These are phyloP conservation scores for Hiodon alosoides DNA, from an alignment of 2,113 vertebrate genomes.

Conservation along the genomic window DNA sequence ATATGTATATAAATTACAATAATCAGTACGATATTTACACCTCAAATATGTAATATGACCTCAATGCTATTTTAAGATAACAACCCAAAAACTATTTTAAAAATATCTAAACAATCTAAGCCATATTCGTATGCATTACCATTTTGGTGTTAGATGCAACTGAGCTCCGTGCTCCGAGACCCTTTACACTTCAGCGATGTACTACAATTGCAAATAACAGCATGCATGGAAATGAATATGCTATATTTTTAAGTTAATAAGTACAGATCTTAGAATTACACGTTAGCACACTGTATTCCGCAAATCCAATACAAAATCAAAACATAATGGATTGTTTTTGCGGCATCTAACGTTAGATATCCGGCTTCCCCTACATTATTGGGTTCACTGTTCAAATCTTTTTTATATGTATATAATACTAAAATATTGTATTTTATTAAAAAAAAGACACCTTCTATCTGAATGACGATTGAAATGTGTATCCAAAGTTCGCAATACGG, in stretches of 20 bases:
- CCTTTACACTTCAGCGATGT: neutral
- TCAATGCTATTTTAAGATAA: too few relatives aligned
- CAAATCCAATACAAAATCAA: neutral
- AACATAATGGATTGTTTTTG: neutral
- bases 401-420: too few relatives aligned
- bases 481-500: constrained; percentile 18
- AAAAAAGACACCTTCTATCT: too few relatives aligned
- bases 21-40: too few relatives aligned
- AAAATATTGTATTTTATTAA: too few relatives aligned
- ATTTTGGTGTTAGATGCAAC: neutral
- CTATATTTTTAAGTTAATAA: too few relatives aligned
- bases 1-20: too few relatives aligned
- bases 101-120: too few relatives aligned
- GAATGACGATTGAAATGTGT: neutral
- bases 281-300: neutral
- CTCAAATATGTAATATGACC: too few relatives aligned
- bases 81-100: too few relatives aligned
- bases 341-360: neutral
- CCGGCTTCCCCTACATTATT: neutral
- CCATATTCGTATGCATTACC: neutral
- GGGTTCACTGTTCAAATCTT: neutral
- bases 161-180: neutral
- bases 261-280: too few relatives aligned
- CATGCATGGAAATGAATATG: too few relatives aligned
- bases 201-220: neutral